Evolutionary conservation across 2,797 vertebrate species (phyloP).

Genomic region (Hippopotamyrus pictus): DNA sequence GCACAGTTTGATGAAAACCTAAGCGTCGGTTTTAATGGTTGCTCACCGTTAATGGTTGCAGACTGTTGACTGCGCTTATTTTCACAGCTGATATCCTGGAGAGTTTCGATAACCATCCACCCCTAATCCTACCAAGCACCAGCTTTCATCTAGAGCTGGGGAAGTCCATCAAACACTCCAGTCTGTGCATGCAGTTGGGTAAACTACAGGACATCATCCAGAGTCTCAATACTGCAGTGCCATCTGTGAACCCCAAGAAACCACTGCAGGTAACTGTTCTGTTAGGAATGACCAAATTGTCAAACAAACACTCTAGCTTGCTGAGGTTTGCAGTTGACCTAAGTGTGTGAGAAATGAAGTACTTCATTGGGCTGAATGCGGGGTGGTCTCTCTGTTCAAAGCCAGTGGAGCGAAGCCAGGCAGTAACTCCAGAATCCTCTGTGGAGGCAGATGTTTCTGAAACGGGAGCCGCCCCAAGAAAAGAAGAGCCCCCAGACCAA

Average conservation of each 20-base stretch:
- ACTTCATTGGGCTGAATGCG: neutral
- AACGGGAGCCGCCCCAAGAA: constrained; percentile 28
- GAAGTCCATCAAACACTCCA: constrained; percentile 36
- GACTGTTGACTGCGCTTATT: neutral
- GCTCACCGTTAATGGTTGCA: neutral
- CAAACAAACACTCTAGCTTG: neutral
- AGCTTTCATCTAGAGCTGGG: constrained; percentile 56
- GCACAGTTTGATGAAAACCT: neutral
- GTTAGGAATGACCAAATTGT: neutral
- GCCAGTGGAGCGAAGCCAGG: constrained; percentile 6
- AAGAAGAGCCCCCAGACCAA: constrained; percentile 33
- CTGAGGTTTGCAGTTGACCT: neutral
- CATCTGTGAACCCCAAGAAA: neutral
- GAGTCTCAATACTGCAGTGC: constrained; percentile 16
- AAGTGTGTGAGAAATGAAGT: neutral
- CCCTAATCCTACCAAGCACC: constrained; percentile 58
- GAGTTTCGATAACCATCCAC: constrained; percentile 67
- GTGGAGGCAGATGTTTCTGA: constrained; percentile 30
- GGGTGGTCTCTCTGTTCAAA: neutral
- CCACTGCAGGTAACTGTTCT: constrained; percentile 45
- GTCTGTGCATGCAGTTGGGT: constrained; percentile 47
- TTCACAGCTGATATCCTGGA: constrained; percentile 61
- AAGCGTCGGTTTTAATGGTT: neutral
- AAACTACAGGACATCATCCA: constrained; percentile 44
- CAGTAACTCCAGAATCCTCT: neutral